phyloP scores from a whole-genome alignment of 2,888 invertebrate species.

The Gryllus longicercus region DNA sequence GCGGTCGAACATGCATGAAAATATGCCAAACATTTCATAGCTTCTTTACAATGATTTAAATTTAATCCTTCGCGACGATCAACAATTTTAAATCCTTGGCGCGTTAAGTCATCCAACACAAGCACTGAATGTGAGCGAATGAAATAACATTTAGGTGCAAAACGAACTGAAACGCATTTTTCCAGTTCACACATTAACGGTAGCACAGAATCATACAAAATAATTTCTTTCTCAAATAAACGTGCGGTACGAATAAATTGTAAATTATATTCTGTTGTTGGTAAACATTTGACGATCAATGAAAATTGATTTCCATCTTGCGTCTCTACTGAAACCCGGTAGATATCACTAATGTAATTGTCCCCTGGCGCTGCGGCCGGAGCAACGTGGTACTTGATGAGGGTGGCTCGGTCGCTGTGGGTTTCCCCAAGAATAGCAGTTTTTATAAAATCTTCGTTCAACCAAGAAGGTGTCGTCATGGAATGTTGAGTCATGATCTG shows the following conservation, averaged over 20 bases:
- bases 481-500: neutral
- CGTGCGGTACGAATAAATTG: constrained; percentile 28
- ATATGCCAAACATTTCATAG: constrained; percentile 40
- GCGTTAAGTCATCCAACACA: constrained; percentile 41
- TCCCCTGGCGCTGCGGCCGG: constrained; percentile 29
- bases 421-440: neutral
- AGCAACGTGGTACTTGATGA: constrained; percentile 20
- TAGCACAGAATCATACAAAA: constrained; percentile 23
- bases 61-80: constrained; percentile 40
- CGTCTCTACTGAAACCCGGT: constrained; percentile 23
- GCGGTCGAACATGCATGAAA: constrained; percentile 42
- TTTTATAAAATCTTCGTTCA: constrained; percentile 23
- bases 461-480: constrained; percentile 22
- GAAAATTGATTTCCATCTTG: constrained; percentile 23
- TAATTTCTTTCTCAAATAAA: constrained; percentile 30
- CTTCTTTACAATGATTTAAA: constrained; percentile 39
- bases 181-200: constrained; percentile 22
- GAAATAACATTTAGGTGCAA: constrained; percentile 27
- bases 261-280: constrained; percentile 30
- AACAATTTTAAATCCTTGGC: constrained; percentile 38
- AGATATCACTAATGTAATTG: constrained; percentile 31
- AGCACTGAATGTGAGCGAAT: constrained; percentile 23
- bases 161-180: neutral
- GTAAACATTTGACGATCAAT: constrained; percentile 29
- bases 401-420: constrained; percentile 18